phyloP scores from a whole-genome alignment of 1,140 invertebrate species.

The Panagrolaimus sp. region DNA sequence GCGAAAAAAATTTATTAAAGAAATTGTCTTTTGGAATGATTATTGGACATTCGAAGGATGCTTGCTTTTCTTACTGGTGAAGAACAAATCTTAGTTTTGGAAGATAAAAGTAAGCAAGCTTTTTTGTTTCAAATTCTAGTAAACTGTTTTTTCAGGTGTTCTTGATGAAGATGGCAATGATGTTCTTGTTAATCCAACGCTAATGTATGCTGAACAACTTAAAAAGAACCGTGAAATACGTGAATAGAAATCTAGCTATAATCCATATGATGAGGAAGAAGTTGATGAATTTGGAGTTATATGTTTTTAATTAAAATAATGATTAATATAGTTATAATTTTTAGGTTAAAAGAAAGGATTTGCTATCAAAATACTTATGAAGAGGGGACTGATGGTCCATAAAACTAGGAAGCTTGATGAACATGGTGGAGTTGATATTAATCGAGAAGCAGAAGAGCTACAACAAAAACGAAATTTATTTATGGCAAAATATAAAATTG shows the following conservation, averaged over 20 bases:
- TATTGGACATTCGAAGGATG: conserved; percentile 76
- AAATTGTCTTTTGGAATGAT: conserved; percentile 71
- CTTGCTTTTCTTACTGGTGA: conserved; percentile 73
- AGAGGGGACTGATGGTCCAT: conserved; percentile 77
- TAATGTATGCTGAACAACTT: conserved; percentile 83
- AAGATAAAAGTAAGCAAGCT: conserved; percentile 70
- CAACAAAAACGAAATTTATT: conserved; percentile 63
- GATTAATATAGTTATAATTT: too few relatives aligned
- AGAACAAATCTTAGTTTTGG: conserved; percentile 80
- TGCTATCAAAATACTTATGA: conserved; percentile 91
- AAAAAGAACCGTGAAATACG: conserved; percentile 79
- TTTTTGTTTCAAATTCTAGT: neutral
- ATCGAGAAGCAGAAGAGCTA: conserved; percentile 62
- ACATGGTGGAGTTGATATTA: conserved; percentile 51
- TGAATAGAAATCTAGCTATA: conserved; percentile 73
- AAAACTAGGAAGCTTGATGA: conserved; percentile 69
- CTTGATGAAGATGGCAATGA: conserved; percentile 75
- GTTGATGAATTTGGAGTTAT: conserved; percentile 70
- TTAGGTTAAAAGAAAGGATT: conserved; percentile 63
- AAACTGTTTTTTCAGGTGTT: conserved; percentile 62
- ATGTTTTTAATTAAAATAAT: neutral
- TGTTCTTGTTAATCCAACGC: conserved; percentile 88
- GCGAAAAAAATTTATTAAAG: too few relatives aligned
- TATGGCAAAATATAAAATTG: conserved; percentile 66
- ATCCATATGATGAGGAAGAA: conserved; percentile 76